Conservation (phyloP, 2,113 vertebrate genomes). For the Nerophis lumbriciformis region DNA sequence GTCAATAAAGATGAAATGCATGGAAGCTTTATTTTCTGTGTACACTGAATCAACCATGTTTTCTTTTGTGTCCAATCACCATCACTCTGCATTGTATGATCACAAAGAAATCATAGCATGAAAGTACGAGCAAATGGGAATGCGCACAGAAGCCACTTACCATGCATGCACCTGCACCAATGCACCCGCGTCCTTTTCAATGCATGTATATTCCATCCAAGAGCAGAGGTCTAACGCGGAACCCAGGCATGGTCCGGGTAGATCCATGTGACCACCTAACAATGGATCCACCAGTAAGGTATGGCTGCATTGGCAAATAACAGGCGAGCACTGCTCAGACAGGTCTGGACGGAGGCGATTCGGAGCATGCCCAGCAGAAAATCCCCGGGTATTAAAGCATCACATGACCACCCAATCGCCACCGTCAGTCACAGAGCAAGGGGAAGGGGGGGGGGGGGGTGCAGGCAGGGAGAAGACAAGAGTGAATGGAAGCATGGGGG, state of each 20-base stretch:
- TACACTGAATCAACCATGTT: not conserved
- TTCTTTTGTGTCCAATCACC: not conserved
- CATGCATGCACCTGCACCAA: slow-evolving; percentile 36
- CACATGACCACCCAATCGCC: slow-evolving; percentile 57
- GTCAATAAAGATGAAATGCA: not conserved
- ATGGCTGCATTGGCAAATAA: slow-evolving; percentile 50
- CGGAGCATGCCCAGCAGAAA: slow-evolving; percentile 61
- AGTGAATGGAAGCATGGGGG: slow-evolving; percentile 14
- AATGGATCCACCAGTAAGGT: slow-evolving; percentile 4
- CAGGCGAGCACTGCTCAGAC: slow-evolving; percentile 40
- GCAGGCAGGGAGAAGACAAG: not conserved
- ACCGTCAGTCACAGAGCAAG: slow-evolving; percentile 37
- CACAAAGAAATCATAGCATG: no score
- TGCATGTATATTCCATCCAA: slow-evolving; percentile 7
- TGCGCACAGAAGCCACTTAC: slow-evolving; percentile 36
- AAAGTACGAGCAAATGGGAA: no score
- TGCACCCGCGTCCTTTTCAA: slow-evolving; percentile 17
- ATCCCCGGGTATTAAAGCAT: slow-evolving; percentile 63
- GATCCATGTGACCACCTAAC: slow-evolving; percentile 5
- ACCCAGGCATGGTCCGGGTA: not conserved
- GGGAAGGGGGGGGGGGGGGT: slow-evolving; percentile 15
- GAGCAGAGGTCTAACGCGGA: not conserved
- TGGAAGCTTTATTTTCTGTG: not conserved
- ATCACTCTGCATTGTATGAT: not conserved
- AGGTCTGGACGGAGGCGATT: slow-evolving; percentile 36